Evolutionary conservation across 1,140 invertebrate species (phyloP).

Genomic region (Drosophila nigromelanica): DNA sequence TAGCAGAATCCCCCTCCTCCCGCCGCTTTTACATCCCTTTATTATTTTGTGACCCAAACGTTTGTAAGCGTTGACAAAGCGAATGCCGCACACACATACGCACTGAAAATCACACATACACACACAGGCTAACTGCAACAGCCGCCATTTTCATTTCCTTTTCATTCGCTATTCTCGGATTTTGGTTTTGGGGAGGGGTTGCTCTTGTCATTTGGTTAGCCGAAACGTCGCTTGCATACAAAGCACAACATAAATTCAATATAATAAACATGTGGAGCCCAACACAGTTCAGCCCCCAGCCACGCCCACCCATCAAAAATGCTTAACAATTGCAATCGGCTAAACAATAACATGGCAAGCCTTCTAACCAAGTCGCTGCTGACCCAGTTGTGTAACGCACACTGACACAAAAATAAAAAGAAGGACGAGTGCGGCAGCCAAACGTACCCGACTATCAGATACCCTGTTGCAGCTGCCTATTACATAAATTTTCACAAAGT

Average conservation of each 20-base stretch:
- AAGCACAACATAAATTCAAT: constrained; percentile 55
- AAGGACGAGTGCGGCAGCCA: no score
- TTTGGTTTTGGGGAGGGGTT: not conserved
- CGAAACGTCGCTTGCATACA: constrained; percentile 55
- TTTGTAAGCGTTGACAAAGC: constrained; percentile 46
- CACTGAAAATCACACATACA: constrained; percentile 22
- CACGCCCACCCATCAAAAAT: not conserved
- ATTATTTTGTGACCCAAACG: constrained; percentile 16
- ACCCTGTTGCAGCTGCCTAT: not conserved
- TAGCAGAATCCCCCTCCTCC: not conserved
- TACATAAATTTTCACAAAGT: not conserved
- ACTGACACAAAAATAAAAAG: constrained; percentile 23
- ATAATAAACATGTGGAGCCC: constrained; percentile 42
- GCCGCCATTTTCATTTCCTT: constrained; percentile 41
- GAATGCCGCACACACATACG: constrained; percentile 35
- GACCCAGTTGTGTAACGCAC: constrained; percentile 11
- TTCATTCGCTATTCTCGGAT: constrained; percentile 27
- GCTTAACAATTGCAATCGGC: constrained; percentile 51
- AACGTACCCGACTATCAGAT: no score
- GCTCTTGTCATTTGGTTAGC: constrained; percentile 28
- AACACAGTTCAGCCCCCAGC: no score
- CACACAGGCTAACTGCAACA: constrained; percentile 26
- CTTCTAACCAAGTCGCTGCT: not conserved
- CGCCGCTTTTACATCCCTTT: no score
- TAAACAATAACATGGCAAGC: constrained; percentile 49